Evolutionary conservation across 2,797 vertebrate genomes (phyloP), one percentile per base, ranked within the genome.

Genomic region (Dipus sagitta): DNA sequence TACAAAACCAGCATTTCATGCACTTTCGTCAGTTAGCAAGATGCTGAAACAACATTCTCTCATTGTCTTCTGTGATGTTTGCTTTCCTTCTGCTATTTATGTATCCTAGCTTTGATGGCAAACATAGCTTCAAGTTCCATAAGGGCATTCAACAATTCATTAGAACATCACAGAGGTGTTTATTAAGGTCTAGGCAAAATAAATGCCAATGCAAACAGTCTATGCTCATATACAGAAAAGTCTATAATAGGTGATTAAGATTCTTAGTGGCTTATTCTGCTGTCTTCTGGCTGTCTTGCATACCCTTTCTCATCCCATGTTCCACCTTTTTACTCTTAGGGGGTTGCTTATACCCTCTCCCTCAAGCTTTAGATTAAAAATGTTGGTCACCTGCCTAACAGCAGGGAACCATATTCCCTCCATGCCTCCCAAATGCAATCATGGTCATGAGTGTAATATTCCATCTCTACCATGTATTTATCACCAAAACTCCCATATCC

Each of bases 101-200:
- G 28, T 42, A 10, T 47, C 42, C 30, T 86, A 9, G 26, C 18
- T 93, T 86, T 78, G 6, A 47, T n/a, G 84, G 34, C n/a, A 85
- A 86, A 86, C 74, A 67, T 5, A 90, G 18, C 13, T 34, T 6
- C 10, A 80, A n/a, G 34, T 54, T 91, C 85, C 92, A 77, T 91
- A 90, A 86, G n/a, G 58, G 83, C n/a, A 89, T 71, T 67, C 11
- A 72, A 68, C 8, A 77, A 47, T 72, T 84, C 18, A 4, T 76
- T 86, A 21, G n/a, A 86, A 92, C 5, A 60, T 60, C 21, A 54
- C 38, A 85, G 64, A 83, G 20, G 6, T 68, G 82, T 85, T 79
- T 76, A 24, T 64, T 68, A 78, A 68, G 7, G 68, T 85, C 60
- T 68, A 67, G 4, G 12, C 18, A 89, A 94, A 84, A 76, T 74